Evolutionary conservation across 2,113 vertebrate species (phyloP).

Genomic region (Prinia subflava): DNA sequence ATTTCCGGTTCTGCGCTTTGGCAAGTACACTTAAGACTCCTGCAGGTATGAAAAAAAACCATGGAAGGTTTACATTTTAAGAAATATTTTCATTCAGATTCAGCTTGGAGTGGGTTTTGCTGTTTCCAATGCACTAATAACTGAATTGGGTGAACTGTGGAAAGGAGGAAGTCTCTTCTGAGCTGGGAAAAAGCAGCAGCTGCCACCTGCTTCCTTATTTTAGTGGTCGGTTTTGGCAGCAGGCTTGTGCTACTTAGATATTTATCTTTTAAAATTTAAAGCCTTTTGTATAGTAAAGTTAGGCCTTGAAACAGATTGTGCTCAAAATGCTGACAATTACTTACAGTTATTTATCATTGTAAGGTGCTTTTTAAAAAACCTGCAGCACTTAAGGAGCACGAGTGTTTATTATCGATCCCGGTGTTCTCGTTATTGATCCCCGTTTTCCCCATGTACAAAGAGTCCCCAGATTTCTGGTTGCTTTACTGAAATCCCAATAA

Average conservation of each 20-base stretch:
- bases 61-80: background rate
- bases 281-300: background rate
- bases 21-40: background rate
- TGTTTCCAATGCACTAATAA: background rate
- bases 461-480: background rate
- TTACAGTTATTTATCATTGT: conserved; percentile 9
- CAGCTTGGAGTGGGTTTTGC: background rate
- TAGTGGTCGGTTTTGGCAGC: background rate
- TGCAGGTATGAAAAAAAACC: background rate
- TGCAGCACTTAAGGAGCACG: background rate
- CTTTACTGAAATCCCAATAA: conserved; percentile 8
- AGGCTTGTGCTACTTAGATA: background rate
- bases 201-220: background rate
- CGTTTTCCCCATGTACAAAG: background rate
- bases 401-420: background rate
- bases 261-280: background rate
- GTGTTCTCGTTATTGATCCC: background rate
- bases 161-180: background rate
- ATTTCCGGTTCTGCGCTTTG: background rate
- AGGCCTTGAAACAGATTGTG: background rate
- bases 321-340: background rate
- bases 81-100: background rate
- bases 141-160: background rate
- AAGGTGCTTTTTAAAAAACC: background rate
- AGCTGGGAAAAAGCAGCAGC: background rate